phyloP scores from a whole-genome alignment of 2,113 vertebrate genomes.

The Xiphophorus maculatus region DNA sequence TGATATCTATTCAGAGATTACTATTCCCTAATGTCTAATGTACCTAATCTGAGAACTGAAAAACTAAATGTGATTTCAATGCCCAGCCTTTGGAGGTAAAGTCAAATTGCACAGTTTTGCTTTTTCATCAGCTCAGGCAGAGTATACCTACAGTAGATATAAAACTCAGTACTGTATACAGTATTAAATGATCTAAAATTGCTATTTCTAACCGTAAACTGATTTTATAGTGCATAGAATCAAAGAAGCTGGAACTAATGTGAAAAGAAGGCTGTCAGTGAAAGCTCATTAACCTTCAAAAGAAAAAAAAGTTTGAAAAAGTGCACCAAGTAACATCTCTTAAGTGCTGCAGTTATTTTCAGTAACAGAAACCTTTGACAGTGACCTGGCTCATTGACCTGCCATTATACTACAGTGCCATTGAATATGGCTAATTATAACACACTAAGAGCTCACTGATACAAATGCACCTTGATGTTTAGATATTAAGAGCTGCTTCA shows the following conservation, averaged over 20 bases:
- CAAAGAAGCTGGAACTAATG: not conserved
- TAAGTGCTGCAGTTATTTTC: not conserved
- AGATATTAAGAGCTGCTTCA: not conserved
- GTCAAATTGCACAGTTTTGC: not conserved
- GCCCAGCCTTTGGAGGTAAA: not conserved
- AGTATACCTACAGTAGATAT: not conserved
- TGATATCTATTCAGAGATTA: conserved; percentile 26
- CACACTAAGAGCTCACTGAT: not conserved
- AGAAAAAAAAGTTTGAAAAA: not conserved
- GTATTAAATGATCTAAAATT: not conserved
- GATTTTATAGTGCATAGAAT: not conserved
- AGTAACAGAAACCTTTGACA: conserved; percentile 17
- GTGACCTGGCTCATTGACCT: conserved; percentile 22
- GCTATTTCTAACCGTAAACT: not conserved
- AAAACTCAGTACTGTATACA: not conserved
- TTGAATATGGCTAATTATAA: conserved; percentile 35
- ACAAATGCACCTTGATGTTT: conserved; percentile 1
- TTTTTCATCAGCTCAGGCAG: not conserved
- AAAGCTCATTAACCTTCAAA: not conserved
- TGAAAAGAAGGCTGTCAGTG: not conserved
- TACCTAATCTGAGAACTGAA: not conserved
- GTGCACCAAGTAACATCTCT: not conserved
- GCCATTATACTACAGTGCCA: conserved; percentile 18
- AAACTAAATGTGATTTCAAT: not conserved
- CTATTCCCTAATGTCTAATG: not conserved